Percentiles rank a stretch among this genome's conserved stretches.
phyloP scores from a whole-genome alignment of 2,797 vertebrate species.

The Sebastes trivittatus region DNA sequence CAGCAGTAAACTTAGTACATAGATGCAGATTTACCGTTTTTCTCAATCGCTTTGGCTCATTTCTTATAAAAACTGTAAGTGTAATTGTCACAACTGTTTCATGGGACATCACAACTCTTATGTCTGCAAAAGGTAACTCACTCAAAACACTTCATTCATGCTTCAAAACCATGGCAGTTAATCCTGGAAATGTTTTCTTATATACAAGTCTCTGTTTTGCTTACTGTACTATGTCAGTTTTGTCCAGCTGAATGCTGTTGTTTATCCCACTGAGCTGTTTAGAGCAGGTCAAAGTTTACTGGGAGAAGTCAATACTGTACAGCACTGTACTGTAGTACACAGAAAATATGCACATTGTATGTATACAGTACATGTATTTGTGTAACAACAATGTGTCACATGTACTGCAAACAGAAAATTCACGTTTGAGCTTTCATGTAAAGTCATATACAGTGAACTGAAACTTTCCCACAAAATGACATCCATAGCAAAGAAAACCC shows the following conservation, averaged over 20 bases:
- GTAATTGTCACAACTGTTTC: too few relatives aligned
- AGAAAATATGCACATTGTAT: background rate
- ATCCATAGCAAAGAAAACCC: fast-evolving
- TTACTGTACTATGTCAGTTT: background rate
- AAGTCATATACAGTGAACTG: too few relatives aligned
- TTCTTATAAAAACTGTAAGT: background rate
- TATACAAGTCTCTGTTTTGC: too few relatives aligned
- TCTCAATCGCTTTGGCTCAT: too few relatives aligned
- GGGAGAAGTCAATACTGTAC: background rate
- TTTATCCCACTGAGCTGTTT: background rate
- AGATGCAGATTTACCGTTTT: background rate
- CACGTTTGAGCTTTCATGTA: too few relatives aligned
- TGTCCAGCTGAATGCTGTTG: background rate
- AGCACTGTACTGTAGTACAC: background rate
- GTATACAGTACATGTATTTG: background rate
- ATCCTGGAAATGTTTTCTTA: too few relatives aligned
- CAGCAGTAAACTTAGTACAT: background rate
- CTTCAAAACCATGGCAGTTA: background rate
- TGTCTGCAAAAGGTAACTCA: too few relatives aligned
- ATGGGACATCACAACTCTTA: background rate
- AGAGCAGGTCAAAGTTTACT: background rate
- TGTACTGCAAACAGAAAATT: too few relatives aligned
- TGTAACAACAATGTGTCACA: too few relatives aligned
- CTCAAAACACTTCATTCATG: background rate
- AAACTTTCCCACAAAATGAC: fast-evolving